phyloP scores from a whole-genome alignment of 2,888 invertebrate species.

The Drosophila borealis region DNA sequence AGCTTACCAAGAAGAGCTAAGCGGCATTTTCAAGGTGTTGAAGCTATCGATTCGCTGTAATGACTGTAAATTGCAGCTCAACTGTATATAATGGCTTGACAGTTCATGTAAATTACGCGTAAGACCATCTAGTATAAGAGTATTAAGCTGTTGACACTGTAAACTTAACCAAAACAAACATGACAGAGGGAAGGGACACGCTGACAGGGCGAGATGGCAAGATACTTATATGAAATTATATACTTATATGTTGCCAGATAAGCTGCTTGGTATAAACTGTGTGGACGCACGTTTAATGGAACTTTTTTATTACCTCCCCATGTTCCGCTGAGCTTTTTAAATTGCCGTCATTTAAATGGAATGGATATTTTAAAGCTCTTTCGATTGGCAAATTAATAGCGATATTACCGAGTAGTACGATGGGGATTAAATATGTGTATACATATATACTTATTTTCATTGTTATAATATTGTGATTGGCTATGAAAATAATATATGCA shows the following conservation, averaged over 20 bases:
- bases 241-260: slow-evolving; percentile 59
- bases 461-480: slow-evolving; percentile 11
- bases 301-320: slow-evolving; percentile 73
- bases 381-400: slow-evolving; percentile 51
- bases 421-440: slow-evolving; percentile 23
- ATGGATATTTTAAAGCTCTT: slow-evolving; percentile 63
- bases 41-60: slow-evolving; percentile 67
- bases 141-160: slow-evolving; percentile 57
- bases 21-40: slow-evolving; percentile 21
- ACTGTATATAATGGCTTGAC: slow-evolving; percentile 60
- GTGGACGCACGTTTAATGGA: slow-evolving; percentile 52
- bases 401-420: slow-evolving; percentile 8
- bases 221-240: slow-evolving; percentile 52
- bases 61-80: slow-evolving; percentile 59
- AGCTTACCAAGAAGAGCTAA: slow-evolving; percentile 17
- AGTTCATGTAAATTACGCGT: slow-evolving; percentile 63
- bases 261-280: slow-evolving; percentile 63
- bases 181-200: too few species aligned
- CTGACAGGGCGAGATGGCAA: neutral
- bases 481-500: neutral
- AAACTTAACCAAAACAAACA: slow-evolving; percentile 40
- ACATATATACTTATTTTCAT: neutral
- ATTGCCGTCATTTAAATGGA: slow-evolving; percentile 56
- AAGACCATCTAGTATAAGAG: slow-evolving; percentile 18
- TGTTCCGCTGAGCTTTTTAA: slow-evolving; percentile 44